These are phyloP conservation scores for Promerops cafer DNA, from an alignment of 2,113 vertebrate species.

Conservation along the genomic window DNA sequence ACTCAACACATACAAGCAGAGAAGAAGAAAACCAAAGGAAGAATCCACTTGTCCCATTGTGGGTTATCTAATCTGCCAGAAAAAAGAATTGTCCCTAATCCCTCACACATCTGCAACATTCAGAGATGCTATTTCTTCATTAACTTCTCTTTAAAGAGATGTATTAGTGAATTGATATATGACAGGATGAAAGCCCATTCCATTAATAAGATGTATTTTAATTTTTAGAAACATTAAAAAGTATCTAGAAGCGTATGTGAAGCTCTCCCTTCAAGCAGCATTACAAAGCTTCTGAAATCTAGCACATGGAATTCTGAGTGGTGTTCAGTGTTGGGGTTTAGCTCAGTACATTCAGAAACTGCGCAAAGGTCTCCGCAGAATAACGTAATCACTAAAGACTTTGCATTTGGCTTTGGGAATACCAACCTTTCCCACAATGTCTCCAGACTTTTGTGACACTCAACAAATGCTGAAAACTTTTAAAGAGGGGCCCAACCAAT, in stretches of 20 bases:
- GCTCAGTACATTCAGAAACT: not conserved
- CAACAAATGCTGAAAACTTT: not conserved
- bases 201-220: not conserved
- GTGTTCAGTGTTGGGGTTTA: not conserved
- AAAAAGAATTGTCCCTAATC: not conserved
- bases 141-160: not conserved
- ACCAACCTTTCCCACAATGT: not conserved
- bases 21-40: not conserved
- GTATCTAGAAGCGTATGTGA: not conserved
- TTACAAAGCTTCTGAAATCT: not conserved
- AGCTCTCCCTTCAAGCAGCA: not conserved
- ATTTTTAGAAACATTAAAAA: not conserved
- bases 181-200: not conserved
- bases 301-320: not conserved
- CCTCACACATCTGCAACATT: not conserved
- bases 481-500: not conserved
- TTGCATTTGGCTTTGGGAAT: not conserved
- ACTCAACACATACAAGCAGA: not conserved
- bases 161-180: not conserved
- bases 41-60: not conserved
- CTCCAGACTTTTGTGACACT: not conserved
- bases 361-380: constrained; percentile 16
- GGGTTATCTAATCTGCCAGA: not conserved
- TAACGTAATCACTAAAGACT: not conserved
- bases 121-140: not conserved